Base-by-base conservation (phyloP, 2,888 invertebrate species). In the Drosophila dives region DNA sequence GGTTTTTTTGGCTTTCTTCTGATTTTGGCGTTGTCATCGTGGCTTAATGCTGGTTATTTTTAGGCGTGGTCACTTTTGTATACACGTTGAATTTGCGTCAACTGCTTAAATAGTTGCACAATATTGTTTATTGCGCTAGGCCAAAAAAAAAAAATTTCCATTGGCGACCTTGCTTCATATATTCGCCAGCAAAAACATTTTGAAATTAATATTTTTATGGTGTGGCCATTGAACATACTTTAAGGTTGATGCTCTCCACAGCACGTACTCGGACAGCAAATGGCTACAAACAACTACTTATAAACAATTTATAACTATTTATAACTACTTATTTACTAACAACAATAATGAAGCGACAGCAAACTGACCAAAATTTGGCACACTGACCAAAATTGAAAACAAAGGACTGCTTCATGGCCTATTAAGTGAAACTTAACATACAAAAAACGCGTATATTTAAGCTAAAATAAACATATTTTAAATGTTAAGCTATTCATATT, bases 1-100 rank as follows among this genome's bases (percentile, higher is more conserved):
- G 62, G n/a, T 0, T 26, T 51, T 70, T 63, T 72, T 73, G 42
- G 60, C 86, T 83, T 77, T 87, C 86, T 79, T 83, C 75, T 70
- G 72, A 45, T 20, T 15, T 75, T 55, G 71, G 32, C 60, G 26
- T 40, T 73, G 72, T 84, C 77, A 81, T 75, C 68, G 60, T 56
- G 55, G 40, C 20, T 65, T 42, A 40, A 55, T 55, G 56, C 58
- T 45, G 34, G 10, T 36, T 50, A 51, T 66, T 36, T 32, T 49
- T 45, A 15, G 76, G 76, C 54, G 67, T 64, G 71, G 34, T 48
- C 10, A 10, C 17, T 55, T 42, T 49, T 76, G 73, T 82, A 74
- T 70, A 70, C 75, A 64, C 60, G 66, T 78, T 11, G 51, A 69
- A 82, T 85, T 85, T 69, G 59, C 76, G 67, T 67, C 72, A 54